Percentiles rank a stretch among this genome's conserved stretches.
phyloP scores from a whole-genome alignment of 1,140 invertebrate species.

The Archivesica marissinica region DNA sequence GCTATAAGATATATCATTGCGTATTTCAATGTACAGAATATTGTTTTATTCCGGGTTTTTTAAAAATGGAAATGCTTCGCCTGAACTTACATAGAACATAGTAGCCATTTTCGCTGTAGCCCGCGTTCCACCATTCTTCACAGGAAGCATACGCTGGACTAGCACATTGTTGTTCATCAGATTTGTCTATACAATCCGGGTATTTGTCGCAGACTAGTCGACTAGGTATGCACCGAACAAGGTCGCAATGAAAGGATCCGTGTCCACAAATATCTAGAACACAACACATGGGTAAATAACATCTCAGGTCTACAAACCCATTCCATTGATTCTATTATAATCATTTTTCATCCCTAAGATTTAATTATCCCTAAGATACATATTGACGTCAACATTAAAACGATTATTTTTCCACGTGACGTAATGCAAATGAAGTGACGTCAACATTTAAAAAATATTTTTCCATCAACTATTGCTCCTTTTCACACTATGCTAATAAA shows the following conservation, averaged over 20 bases:
- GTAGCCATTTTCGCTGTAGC: not conserved
- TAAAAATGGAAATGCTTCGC: not conserved
- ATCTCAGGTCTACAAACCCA: too few species aligned
- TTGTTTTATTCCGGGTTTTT: not conserved
- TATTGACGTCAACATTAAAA: too few species aligned
- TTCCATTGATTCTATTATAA: too few species aligned
- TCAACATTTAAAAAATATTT: too few species aligned
- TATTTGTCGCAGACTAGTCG: slow-evolving; percentile 11
- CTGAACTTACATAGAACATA: not conserved
- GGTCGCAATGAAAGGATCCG: slow-evolving; percentile 7
- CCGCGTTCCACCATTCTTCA: slow-evolving; percentile 3
- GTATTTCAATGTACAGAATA: not conserved
- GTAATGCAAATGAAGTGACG: too few species aligned
- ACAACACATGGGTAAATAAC: too few species aligned
- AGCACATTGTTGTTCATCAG: not conserved
- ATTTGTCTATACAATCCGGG: slow-evolving; percentile 2
- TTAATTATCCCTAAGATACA: too few species aligned
- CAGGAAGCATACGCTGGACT: not conserved
- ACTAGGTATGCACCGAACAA: slow-evolving; percentile 8
- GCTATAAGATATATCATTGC: not conserved
- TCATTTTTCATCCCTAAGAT: too few species aligned
- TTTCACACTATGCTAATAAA: too few species aligned
- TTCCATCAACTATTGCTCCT: too few species aligned
- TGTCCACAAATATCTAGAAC: not conserved
- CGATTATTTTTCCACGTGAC: too few species aligned